Percentiles rank a stretch among this genome's conserved stretches.
Evolutionary conservation across 2,797 vertebrate genomes (phyloP).

Genomic region (Danio kyathit): DNA sequence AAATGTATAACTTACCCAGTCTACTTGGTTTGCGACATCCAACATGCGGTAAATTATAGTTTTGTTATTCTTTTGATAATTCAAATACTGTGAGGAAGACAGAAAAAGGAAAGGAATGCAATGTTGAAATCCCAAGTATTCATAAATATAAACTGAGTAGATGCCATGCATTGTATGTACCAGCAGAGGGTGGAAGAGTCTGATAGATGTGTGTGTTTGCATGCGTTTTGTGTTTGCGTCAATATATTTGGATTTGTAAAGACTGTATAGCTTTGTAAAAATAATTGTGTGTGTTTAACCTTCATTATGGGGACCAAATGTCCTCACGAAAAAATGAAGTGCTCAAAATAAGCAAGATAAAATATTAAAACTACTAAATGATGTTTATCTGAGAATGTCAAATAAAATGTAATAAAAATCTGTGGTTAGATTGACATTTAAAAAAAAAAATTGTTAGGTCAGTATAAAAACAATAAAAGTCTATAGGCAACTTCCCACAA

Average conservation of each 20-base stretch:
- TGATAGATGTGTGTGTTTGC: background rate
- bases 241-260: too few species aligned
- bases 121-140: background rate
- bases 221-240: background rate
- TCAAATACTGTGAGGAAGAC: slow-evolving; percentile 71
- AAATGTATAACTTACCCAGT: slow-evolving; percentile 80
- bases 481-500: too few species aligned
- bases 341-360: too few species aligned
- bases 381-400: too few species aligned
- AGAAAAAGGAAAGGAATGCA: background rate
- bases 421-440: too few species aligned
- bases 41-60: slow-evolving; percentile 83
- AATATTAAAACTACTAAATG: too few species aligned
- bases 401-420: too few species aligned
- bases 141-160: background rate
- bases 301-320: too few species aligned
- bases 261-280: too few species aligned
- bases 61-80: slow-evolving; percentile 80
- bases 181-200: slow-evolving; percentile 7
- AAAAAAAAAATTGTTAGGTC: too few species aligned
- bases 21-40: slow-evolving; percentile 89
- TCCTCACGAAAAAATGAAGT: too few species aligned
- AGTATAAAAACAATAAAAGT: too few species aligned
- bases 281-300: background rate
- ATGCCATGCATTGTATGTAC: background rate